phyloP scores from a whole-genome alignment of 2,113 vertebrate genomes.

The Eulemur rufifrons region DNA sequence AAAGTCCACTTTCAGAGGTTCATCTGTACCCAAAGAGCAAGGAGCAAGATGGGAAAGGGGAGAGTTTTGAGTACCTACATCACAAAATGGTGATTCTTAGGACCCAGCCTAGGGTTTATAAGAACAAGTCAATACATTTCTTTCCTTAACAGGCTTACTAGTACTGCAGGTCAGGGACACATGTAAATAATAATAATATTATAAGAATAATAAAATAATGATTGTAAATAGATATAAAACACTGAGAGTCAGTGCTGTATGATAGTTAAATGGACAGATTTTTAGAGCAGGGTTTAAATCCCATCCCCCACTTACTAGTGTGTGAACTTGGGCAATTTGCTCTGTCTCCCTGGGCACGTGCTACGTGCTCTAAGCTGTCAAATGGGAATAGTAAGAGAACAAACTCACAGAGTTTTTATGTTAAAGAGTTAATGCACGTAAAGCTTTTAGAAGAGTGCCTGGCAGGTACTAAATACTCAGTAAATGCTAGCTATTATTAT shows the following conservation, averaged over 20 bases:
- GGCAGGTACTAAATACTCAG: not conserved
- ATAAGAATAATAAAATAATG: not conserved
- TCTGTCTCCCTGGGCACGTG: not conserved
- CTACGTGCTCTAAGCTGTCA: not conserved
- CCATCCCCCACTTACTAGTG: not conserved
- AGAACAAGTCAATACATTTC: not conserved
- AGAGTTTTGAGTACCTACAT: not conserved
- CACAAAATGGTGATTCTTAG: not conserved
- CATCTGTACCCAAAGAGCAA: not conserved
- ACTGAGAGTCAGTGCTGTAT: not conserved
- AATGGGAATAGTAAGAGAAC: not conserved
- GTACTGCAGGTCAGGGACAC: not conserved
- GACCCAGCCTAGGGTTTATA: not conserved
- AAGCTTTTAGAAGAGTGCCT: not conserved
- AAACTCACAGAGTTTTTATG: not conserved
- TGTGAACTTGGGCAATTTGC: not conserved
- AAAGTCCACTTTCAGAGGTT: not conserved
- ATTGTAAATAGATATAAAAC: not conserved
- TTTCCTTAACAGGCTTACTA: not conserved
- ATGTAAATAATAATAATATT: not conserved
- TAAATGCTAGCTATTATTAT: not conserved
- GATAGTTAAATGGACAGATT: not conserved
- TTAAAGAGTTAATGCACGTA: not conserved
- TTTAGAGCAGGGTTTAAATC: not conserved
- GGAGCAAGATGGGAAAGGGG: not conserved